A percentile compares a stretch with the other conserved stretches of the same genome.
These are phyloP conservation scores for Oenanthe melanoleuca DNA, from an alignment of 2,113 vertebrate genomes.

Conservation along the genomic window DNA sequence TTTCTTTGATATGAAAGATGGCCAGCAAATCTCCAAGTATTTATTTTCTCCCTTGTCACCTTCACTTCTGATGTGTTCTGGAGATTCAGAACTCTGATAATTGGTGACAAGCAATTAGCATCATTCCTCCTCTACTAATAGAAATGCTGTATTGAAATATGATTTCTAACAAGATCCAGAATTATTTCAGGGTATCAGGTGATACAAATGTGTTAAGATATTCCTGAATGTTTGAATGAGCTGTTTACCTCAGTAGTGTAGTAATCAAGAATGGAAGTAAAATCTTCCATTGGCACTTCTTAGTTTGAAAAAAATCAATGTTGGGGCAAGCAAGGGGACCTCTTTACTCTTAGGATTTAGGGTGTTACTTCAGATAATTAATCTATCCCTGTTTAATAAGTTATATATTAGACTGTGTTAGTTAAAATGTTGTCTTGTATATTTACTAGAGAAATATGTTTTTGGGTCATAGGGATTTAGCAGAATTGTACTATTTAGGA, in stretches of 20 bases:
- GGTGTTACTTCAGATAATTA: background rate
- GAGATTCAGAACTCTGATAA: background rate
- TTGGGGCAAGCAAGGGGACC: background rate
- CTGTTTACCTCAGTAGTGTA: background rate
- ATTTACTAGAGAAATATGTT: background rate
- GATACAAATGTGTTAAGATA: background rate
- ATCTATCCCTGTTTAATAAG: background rate
- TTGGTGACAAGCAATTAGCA: background rate
- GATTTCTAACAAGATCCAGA: background rate
- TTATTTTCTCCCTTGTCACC: rapidly evolving
- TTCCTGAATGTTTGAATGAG: background rate
- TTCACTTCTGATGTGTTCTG: background rate
- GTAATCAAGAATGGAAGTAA: background rate
- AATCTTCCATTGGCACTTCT: background rate
- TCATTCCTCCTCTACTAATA: background rate
- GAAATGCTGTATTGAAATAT: background rate
- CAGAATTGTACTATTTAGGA: background rate
- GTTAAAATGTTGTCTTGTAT: background rate
- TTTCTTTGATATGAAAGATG: background rate
- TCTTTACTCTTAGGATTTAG: background rate
- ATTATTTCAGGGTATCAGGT: background rate
- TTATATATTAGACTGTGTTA: background rate
- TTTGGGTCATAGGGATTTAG: rapidly evolving
- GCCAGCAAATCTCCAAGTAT: background rate
- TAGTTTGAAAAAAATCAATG: background rate